Conservation (phyloP, 2,797 vertebrate species). For the Ara ararauna region DNA sequence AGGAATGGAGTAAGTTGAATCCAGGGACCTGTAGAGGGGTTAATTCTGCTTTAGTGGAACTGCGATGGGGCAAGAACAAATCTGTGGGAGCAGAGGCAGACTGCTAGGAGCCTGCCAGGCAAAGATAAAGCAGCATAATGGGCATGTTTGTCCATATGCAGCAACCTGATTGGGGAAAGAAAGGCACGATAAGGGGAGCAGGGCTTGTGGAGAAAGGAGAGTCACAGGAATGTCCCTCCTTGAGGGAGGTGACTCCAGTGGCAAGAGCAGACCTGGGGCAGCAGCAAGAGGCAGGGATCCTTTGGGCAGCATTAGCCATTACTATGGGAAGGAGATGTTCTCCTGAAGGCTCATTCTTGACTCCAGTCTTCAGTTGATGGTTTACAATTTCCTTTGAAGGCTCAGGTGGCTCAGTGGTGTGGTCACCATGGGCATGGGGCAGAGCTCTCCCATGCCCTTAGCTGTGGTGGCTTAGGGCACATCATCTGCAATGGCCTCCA, state of each 20-base stretch:
- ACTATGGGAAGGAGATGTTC: background rate
- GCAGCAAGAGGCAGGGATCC: background rate
- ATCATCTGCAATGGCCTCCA: background rate
- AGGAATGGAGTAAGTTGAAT: background rate
- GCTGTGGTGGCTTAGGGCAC: background rate
- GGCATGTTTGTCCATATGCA: background rate
- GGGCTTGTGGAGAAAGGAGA: background rate
- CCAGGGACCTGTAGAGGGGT: background rate
- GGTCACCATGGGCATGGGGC: rapidly evolving
- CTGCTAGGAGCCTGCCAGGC: background rate
- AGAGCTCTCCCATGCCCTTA: background rate
- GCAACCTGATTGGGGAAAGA: background rate
- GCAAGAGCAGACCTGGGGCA: background rate
- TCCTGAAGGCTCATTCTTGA: background rate
- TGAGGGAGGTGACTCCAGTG: background rate
- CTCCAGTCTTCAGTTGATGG: background rate
- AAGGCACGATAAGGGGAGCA: background rate
- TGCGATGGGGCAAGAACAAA: background rate
- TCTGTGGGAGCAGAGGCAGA: background rate
- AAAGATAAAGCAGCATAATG: background rate
- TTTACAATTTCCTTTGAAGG: background rate
- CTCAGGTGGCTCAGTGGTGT: background rate
- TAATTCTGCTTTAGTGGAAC: background rate
- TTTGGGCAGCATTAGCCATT: background rate
- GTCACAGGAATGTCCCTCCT: no score